phyloP scores from a whole-genome alignment of 1,140 invertebrate genomes.

The Zaprionus camerounensis region DNA sequence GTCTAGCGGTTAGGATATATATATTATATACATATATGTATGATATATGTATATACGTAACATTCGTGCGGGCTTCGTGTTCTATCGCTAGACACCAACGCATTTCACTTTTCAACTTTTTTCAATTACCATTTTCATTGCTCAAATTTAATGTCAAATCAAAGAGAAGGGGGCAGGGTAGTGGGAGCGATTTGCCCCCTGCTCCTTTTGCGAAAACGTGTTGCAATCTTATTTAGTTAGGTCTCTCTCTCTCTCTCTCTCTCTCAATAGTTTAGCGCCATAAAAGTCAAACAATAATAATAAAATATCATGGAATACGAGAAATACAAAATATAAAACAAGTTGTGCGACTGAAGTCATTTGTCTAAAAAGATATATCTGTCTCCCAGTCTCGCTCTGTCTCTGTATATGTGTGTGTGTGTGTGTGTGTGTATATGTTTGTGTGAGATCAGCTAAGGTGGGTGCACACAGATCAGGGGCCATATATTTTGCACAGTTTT shows the following conservation, averaged over 20 bases:
- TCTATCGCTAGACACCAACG: slow-evolving; percentile 31
- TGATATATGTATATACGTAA: no score
- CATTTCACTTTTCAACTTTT: slow-evolving; percentile 42
- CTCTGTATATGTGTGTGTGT: neutral
- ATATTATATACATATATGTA: no score
- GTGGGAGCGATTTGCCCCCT: slow-evolving; percentile 50
- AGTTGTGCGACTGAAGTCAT: slow-evolving; percentile 74
- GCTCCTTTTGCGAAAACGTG: slow-evolving; percentile 59
- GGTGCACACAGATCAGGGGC: slow-evolving; percentile 43
- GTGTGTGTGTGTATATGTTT: neutral
- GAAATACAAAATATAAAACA: slow-evolving; percentile 49
- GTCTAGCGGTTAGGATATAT: neutral
- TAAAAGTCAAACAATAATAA: slow-evolving; percentile 54
- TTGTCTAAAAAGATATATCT: slow-evolving; percentile 51
- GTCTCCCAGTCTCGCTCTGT: neutral
- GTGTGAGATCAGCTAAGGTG: slow-evolving; percentile 60
- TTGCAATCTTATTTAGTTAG: slow-evolving; percentile 66
- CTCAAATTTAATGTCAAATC: neutral
- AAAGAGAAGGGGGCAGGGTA: no score
- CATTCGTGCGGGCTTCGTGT: neutral
- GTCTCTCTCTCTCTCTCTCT: slow-evolving; percentile 38
- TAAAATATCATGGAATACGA: slow-evolving; percentile 25
- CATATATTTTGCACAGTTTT: slow-evolving; percentile 5
- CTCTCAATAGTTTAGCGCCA: slow-evolving; percentile 17
- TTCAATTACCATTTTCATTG: slow-evolving; percentile 24